phyloP scores from a whole-genome alignment of 2,797 vertebrate genomes.

The Clamator glandarius region DNA sequence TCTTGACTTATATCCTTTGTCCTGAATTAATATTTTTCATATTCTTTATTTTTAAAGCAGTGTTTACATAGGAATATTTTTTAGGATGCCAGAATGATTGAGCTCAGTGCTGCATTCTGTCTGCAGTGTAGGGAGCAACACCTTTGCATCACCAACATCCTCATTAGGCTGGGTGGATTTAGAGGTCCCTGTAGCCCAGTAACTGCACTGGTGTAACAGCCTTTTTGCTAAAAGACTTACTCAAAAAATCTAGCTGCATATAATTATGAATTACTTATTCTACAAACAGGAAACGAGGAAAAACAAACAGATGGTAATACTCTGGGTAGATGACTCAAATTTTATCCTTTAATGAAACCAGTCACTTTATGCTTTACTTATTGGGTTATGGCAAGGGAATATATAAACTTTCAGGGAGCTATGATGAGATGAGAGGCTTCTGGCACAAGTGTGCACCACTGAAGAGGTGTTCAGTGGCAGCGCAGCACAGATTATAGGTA shows the following conservation, averaged over 20 bases:
- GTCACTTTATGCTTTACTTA: background rate
- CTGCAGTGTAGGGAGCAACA: background rate
- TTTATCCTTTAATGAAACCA: background rate
- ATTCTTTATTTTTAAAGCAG: background rate
- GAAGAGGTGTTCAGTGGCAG: background rate
- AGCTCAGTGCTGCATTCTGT: background rate
- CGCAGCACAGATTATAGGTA: background rate
- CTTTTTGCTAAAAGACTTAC: background rate
- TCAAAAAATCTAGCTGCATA: background rate
- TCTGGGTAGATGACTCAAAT: background rate
- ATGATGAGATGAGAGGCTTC: background rate
- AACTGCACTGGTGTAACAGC: background rate
- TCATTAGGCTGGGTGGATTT: background rate
- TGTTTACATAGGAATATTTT: background rate
- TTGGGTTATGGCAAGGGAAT: background rate
- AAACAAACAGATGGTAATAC: background rate
- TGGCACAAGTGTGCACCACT: background rate
- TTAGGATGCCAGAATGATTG: background rate
- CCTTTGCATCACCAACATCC: background rate
- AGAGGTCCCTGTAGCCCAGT: background rate
- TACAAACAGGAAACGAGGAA: background rate
- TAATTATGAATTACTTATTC: background rate
- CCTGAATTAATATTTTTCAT: background rate
- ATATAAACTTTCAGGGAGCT: background rate
- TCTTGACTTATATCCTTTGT: background rate